phyloP scores from a whole-genome alignment of 1,140 invertebrate genomes.

The Aphaenogaster ashmeadi region DNA sequence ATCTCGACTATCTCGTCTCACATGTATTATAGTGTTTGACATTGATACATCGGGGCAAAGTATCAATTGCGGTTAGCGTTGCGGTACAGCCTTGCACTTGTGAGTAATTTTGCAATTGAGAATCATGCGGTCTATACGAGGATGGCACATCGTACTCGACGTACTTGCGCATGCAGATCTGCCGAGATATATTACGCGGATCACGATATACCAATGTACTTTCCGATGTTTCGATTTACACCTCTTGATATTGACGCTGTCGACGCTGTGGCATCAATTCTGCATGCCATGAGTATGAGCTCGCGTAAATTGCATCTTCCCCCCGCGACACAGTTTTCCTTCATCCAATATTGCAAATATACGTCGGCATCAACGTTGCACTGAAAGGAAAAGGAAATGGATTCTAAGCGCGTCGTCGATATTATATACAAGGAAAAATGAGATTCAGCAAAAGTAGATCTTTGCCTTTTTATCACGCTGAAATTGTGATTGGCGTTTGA shows the following conservation, averaged over 20 bases:
- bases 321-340: constrained; percentile 14
- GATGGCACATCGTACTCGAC: background rate
- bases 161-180: constrained; percentile 23
- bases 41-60: constrained; percentile 52
- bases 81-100: constrained; percentile 56
- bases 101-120: constrained; percentile 60
- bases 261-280: constrained; percentile 18
- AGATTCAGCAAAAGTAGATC: constrained; percentile 23
- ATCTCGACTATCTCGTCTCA: constrained; percentile 22
- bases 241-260: constrained; percentile 23
- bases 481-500: constrained; percentile 23
- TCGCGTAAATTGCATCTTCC: constrained; percentile 49
- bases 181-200: background rate
- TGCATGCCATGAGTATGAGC: constrained; percentile 6
- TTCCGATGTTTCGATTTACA: constrained; percentile 56
- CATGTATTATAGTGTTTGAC: constrained; percentile 43
- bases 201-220: background rate
- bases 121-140: constrained; percentile 24
- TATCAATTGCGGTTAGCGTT: constrained; percentile 46
- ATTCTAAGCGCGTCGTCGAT: constrained; percentile 47
- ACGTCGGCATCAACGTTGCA: constrained; percentile 9
- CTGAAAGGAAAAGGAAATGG: constrained; percentile 45
- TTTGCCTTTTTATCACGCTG: background rate
- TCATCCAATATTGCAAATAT: constrained; percentile 52
- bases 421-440: constrained; percentile 26